Evolutionary conservation across 1,140 invertebrate species (phyloP).

Genomic region (Papilio aristodemus): DNA sequence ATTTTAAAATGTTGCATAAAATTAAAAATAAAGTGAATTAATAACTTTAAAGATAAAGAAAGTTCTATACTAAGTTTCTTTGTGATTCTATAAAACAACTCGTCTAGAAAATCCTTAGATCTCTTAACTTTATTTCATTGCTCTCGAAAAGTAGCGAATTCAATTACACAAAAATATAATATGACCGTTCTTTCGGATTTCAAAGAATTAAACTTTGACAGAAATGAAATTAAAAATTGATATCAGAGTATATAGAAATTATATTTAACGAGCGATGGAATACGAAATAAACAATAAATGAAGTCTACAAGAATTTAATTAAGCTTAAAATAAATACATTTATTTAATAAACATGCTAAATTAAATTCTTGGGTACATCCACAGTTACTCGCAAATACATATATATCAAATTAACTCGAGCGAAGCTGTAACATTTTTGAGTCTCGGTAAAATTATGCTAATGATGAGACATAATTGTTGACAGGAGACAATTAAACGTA

Average conservation of each 20-base stretch:
- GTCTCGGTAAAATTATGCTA: too few relatives aligned
- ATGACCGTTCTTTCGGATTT: not conserved
- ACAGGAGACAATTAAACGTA: too few relatives aligned
- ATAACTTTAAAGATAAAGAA: not conserved
- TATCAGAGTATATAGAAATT: not conserved
- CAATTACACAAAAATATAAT: not conserved
- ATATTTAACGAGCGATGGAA: not conserved
- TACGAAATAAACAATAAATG: not conserved
- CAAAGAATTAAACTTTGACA: not conserved
- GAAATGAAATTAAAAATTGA: conserved; percentile 1
- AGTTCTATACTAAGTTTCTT: not conserved
- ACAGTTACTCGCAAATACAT: not conserved
- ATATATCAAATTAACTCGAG: not conserved
- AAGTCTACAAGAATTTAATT: conserved; percentile 4
- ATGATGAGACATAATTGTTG: too few relatives aligned
- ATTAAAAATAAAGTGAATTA: not conserved
- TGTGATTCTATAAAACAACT: not conserved
- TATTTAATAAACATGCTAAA: too few relatives aligned
- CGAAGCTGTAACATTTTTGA: too few relatives aligned
- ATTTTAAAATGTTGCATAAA: not conserved
- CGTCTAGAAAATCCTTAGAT: not conserved
- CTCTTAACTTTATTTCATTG: not conserved
- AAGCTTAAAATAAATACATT: conserved; percentile 6
- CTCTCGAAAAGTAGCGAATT: not conserved
- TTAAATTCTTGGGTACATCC: too few relatives aligned